A percentile compares a stretch with the other conserved stretches of the same genome.
Evolutionary conservation across 2,113 vertebrate species (phyloP).

Genomic region (Pyxicephalus adspersus): DNA sequence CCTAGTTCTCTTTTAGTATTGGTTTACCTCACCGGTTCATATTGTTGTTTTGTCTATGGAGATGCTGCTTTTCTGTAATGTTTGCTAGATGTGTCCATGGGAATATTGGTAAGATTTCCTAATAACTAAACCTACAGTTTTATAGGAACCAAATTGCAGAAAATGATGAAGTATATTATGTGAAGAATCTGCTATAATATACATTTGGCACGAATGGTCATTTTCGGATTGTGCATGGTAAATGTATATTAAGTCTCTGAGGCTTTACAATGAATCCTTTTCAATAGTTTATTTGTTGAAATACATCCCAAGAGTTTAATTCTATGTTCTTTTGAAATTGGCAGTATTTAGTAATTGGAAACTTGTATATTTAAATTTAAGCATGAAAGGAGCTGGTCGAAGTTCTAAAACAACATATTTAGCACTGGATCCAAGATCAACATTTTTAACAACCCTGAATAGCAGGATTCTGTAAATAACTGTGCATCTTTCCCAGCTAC

Average conservation of each 20-base stretch:
- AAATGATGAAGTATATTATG: background rate
- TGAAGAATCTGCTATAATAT: background rate
- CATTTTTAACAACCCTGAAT: slow-evolving; percentile 40
- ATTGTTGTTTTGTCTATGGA: background rate
- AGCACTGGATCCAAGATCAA: slow-evolving; percentile 27
- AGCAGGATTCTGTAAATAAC: slow-evolving; percentile 29
- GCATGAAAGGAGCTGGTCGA: slow-evolving; percentile 39
- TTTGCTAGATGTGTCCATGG: background rate
- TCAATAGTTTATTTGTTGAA: slow-evolving; percentile 43
- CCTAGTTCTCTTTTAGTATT: no score
- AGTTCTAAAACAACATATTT: slow-evolving; percentile 46
- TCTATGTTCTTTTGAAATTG: slow-evolving; percentile 43
- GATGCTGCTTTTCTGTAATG: background rate
- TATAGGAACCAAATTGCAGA: no score
- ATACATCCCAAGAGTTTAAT: slow-evolving; percentile 32
- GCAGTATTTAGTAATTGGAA: slow-evolving; percentile 47
- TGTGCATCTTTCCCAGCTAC: slow-evolving; percentile 6
- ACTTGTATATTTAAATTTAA: slow-evolving; percentile 36
- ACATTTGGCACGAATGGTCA: background rate
- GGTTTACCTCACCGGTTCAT: no score
- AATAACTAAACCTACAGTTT: background rate
- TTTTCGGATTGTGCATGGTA: background rate
- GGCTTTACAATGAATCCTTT: background rate
- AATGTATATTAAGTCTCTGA: background rate
- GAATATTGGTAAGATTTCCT: background rate